A percentile compares a stretch with the other conserved stretches of the same genome.
phyloP scores from a whole-genome alignment of 2,888 invertebrate species.

The Microctonus brassicae region DNA sequence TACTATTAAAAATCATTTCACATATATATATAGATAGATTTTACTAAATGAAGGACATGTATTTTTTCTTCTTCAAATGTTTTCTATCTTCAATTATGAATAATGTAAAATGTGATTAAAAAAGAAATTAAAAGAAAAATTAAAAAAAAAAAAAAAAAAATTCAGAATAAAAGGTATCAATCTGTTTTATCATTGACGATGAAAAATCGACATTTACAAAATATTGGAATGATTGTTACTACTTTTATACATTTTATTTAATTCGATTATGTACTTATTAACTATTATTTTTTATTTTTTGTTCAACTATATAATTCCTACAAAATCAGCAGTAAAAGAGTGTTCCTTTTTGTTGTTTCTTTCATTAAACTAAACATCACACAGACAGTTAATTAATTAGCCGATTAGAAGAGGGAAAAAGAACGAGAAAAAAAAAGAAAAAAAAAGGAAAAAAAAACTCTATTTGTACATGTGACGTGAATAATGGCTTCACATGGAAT shows the following conservation, averaged over 20 bases:
- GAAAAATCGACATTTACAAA: not conserved
- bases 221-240: slow-evolving; percentile 2
- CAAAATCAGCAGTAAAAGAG: not conserved
- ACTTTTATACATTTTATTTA: not conserved
- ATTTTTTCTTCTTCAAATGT: not conserved
- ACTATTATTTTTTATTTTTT: not conserved
- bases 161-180: not conserved
- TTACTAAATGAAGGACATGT: not conserved
- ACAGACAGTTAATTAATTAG: not conserved
- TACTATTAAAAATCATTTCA: not conserved
- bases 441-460: not conserved
- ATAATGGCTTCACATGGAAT: slow-evolving; percentile 76
- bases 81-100: not conserved
- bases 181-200: not conserved
- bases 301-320: not conserved
- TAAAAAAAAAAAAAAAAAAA: not conserved
- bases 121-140: not conserved
- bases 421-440: no score
- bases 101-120: not conserved
- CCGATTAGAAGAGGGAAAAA: not conserved
- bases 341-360: not conserved
- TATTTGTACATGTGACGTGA: slow-evolving; percentile 48
- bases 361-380: not conserved
- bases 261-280: not conserved
- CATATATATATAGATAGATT: slow-evolving; percentile 2